Percentiles rank a stretch among this genome's conserved stretches.
phyloP scores from a whole-genome alignment of 2,888 invertebrate species.

The Synergus umbraculus region DNA sequence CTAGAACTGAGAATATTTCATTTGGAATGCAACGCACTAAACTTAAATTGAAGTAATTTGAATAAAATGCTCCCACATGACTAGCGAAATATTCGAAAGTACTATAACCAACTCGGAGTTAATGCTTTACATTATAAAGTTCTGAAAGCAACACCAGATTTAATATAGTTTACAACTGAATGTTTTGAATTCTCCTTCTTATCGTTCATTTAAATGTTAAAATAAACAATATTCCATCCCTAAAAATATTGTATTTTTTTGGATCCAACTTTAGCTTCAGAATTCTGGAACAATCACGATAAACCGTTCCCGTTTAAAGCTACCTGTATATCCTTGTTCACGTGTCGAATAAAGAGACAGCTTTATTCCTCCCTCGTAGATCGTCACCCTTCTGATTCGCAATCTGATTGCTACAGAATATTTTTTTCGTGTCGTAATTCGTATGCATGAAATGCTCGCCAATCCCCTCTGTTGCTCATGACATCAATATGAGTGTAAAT shows the following conservation, averaged over 20 bases:
- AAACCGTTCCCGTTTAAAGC: slow-evolving; percentile 18
- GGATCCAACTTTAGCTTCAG: not conserved
- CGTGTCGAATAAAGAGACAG: not conserved
- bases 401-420: slow-evolving; percentile 2
- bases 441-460: not conserved
- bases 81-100: not conserved
- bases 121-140: not conserved
- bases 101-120: not conserved
- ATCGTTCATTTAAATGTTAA: not conserved
- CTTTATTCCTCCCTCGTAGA: slow-evolving; percentile 13
- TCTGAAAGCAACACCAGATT: not conserved
- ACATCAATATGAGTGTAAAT: not conserved
- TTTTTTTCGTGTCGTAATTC: not conserved
- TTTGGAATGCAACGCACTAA: not conserved
- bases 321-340: slow-evolving; percentile 31
- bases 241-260: not conserved
- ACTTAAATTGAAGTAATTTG: slow-evolving; percentile 32
- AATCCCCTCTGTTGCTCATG: not conserved
- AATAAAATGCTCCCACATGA: slow-evolving; percentile 22
- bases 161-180: not conserved
- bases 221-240: not conserved
- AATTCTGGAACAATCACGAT: slow-evolving; percentile 2
- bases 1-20: slow-evolving; percentile 7
- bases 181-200: not conserved
- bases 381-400: slow-evolving; percentile 17